Evolutionary conservation across 1,140 invertebrate genomes (phyloP).

Genomic region (Ooceraea biroi): DNA sequence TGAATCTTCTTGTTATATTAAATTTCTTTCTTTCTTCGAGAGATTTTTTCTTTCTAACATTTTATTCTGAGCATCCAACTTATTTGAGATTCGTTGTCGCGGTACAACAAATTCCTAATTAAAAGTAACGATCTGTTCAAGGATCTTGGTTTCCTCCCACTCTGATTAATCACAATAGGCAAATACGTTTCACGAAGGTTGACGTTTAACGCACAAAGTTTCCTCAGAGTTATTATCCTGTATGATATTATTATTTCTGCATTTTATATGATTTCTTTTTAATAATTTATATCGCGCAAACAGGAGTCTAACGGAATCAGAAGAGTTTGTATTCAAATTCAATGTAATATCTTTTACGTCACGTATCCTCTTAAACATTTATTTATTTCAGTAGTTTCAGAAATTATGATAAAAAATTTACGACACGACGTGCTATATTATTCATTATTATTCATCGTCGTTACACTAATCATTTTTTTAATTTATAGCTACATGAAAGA

Average conservation of each 20-base stretch:
- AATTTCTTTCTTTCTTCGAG: not conserved
- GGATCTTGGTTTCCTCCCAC: conserved; percentile 67
- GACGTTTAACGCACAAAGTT: conserved; percentile 64
- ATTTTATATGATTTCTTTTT: not conserved
- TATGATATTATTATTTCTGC: conserved; percentile 30
- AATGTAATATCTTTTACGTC: no score
- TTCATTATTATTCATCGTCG: no score
- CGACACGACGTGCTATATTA: no score
- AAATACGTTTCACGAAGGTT: conserved; percentile 73
- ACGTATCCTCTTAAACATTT: no score
- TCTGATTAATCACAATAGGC: conserved; percentile 65
- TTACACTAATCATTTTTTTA: no score
- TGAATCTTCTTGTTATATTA: not conserved
- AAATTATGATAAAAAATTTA: no score
- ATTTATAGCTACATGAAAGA: no score
- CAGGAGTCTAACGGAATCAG: not conserved
- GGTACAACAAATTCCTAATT: conserved; percentile 29
- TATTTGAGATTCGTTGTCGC: not conserved
- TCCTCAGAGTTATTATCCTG: conserved; percentile 43
- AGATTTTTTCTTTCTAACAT: not conserved
- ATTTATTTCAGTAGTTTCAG: no score
- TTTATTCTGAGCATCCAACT: conserved; percentile 13
- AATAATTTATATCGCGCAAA: not conserved
- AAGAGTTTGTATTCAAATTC: not conserved
- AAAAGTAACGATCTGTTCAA: conserved; percentile 55